Conservation (phyloP, 2,797 vertebrate genomes). For the Scomberomorus guttatus region DNA sequence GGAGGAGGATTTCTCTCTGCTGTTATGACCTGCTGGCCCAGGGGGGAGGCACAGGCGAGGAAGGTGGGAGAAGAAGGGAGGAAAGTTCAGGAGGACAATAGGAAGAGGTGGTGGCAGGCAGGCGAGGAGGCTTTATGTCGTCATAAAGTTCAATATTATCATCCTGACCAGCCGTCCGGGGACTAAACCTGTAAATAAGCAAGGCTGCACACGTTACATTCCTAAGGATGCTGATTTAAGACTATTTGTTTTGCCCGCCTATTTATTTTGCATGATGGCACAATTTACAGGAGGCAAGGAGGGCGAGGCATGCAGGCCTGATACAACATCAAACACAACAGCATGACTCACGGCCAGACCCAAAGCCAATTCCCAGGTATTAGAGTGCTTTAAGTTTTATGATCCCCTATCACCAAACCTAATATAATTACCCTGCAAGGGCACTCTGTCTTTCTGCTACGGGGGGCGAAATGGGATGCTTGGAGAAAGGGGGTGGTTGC, state of each 20-base stretch:
- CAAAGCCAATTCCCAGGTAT: slow-evolving; percentile 88
- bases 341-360: slow-evolving; percentile 79
- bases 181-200: slow-evolving; percentile 80
- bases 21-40: slow-evolving; percentile 51
- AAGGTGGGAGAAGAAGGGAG: slow-evolving; percentile 39
- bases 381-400: slow-evolving; percentile 89
- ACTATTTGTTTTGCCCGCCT: slow-evolving; percentile 82
- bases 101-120: slow-evolving; percentile 46
- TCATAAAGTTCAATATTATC: slow-evolving; percentile 84
- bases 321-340: slow-evolving; percentile 80
- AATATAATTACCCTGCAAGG: slow-evolving; percentile 90
- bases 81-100: slow-evolving; percentile 54
- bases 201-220: slow-evolving; percentile 59
- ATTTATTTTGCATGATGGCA: slow-evolving; percentile 84
- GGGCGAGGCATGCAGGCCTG: slow-evolving; percentile 46
- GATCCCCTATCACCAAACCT: slow-evolving; percentile 84
- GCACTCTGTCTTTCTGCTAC: slow-evolving; percentile 86
- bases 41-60: slow-evolving; percentile 17
- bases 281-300: slow-evolving; percentile 79
- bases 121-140: slow-evolving; percentile 74
- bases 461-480: slow-evolving; percentile 66
- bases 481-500: slow-evolving; percentile 56
- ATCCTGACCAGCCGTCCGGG: slow-evolving; percentile 69
- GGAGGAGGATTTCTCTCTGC: slow-evolving; percentile 53
- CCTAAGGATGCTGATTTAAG: slow-evolving; percentile 84